Percentiles rank a stretch among this genome's conserved stretches.
These are phyloP conservation scores for Tribolium castaneum DNA, from an alignment of 1,140 invertebrate genomes.

Conservation along the genomic window DNA sequence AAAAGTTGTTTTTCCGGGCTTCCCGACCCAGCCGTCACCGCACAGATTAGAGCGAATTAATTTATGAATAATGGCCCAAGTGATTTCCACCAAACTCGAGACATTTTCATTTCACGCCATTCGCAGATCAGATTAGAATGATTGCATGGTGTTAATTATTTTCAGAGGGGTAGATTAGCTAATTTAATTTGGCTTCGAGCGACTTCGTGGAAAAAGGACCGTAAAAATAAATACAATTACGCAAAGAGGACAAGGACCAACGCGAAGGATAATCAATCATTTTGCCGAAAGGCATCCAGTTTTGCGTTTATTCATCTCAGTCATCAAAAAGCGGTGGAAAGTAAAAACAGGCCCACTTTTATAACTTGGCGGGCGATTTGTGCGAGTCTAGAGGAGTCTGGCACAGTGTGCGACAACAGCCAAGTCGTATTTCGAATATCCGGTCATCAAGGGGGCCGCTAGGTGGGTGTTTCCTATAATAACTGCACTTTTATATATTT, in stretches of 20 bases:
- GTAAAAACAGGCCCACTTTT: too few relatives aligned
- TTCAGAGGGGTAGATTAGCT: slow-evolving; percentile 1
- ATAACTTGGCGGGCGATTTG: not conserved
- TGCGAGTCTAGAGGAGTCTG: not conserved
- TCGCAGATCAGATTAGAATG: not conserved
- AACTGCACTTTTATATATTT: slow-evolving; percentile 32
- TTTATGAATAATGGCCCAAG: not conserved
- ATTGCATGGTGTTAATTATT: not conserved
- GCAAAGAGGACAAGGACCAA: not conserved
- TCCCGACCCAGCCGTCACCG: not conserved
- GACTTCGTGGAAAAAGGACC: not conserved
- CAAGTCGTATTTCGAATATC: slow-evolving; percentile 10
- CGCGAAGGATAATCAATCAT: not conserved
- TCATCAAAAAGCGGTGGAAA: too few relatives aligned
- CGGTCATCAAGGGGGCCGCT: not conserved
- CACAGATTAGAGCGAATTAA: not conserved
- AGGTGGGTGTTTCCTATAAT: slow-evolving; percentile 13
- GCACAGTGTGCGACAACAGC: not conserved
- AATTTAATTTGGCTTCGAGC: not conserved
- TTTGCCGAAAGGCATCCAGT: not conserved
- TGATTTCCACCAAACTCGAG: not conserved
- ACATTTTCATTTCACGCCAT: not conserved
- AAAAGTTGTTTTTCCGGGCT: slow-evolving; percentile 18
- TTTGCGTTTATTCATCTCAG: not conserved
- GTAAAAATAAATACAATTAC: not conserved